A percentile compares a stretch with the other conserved stretches of the same genome.
phyloP scores from a whole-genome alignment of 2,113 vertebrate species.

The Paratilapia polleni region DNA sequence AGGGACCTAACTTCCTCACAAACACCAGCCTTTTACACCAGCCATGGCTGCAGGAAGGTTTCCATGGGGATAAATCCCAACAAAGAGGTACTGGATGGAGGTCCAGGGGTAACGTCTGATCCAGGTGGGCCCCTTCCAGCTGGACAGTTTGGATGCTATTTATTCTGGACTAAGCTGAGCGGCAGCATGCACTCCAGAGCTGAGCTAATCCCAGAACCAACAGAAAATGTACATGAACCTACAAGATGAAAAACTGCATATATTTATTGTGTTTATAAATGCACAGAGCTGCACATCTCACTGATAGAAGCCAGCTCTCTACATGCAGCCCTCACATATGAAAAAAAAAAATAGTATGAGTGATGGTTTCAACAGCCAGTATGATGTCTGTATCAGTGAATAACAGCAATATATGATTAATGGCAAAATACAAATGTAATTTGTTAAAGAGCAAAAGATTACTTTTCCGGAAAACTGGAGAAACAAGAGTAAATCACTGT shows the following conservation, averaged over 20 bases:
- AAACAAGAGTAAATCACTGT: neutral
- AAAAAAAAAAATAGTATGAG: neutral
- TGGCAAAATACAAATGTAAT: neutral
- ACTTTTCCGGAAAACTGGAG: neutral
- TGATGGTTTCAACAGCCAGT: neutral
- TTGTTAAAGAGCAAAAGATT: neutral
- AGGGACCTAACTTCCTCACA: conserved; percentile 50
- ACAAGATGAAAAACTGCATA: neutral
- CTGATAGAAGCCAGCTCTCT: neutral
- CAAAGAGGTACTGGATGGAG: conserved; percentile 33
- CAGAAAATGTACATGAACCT: neutral
- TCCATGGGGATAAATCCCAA: conserved; percentile 64
- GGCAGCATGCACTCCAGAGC: neutral
- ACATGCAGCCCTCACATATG: neutral
- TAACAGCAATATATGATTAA: neutral
- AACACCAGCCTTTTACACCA: conserved; percentile 47
- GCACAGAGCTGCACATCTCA: neutral
- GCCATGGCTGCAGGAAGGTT: conserved; percentile 43
- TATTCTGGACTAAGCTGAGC: conserved; percentile 29
- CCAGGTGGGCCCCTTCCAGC: conserved; percentile 63
- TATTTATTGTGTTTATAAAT: neutral
- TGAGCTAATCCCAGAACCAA: conserved; percentile 1
- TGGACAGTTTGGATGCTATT: conserved; percentile 49
- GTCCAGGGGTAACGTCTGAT: conserved; percentile 19
- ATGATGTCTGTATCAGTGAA: neutral